Evolutionary conservation across 2,113 vertebrate genomes (phyloP), one percentile per base, ranked within the genome.

Genomic region (Calypte anna): DNA sequence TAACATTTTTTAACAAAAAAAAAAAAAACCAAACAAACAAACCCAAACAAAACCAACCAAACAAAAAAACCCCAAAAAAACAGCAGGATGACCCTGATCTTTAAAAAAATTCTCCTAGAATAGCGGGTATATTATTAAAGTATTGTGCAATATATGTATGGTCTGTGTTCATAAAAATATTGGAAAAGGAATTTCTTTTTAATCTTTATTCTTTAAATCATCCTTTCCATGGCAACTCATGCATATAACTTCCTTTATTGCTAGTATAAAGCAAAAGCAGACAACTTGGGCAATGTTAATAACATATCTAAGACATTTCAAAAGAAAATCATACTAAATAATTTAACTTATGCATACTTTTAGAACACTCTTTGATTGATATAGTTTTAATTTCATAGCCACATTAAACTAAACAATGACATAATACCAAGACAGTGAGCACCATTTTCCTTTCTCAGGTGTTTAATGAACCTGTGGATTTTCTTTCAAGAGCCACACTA

Each of bases 261-360:
- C 54, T 62, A 68, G 27, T 6, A 82, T 43, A 92, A 96, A 88
- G 67, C 40, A 92, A 91, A 93, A 88, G 44, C 91, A 94, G 57
- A 93, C 66, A 81, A 88, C 8, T 86, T 58, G 55, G 62, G 40
- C 54, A 94, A 75, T n/a, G 81, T 55, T 64, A 82, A 58, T 88
- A 87, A 28, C 30, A 69, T 85, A 81, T 33, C 18, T 58, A 43
- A 86, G 84, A 61, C 36, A 72, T 68, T 86, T 78, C 38, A 85
- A 76, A 93, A 61, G 8, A 48, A 76, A 91, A 78, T 51, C 11
- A 72, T 48, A 94, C 76, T 78, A 90, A 91, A 91, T 88, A 86
- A 78, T 77, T 91, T 78, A 93, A 40, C 28, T 66, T 75, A 44
- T 7, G 2, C 31, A 30, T 82, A 40, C 85, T 88, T 92, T 76